phyloP scores from a whole-genome alignment of 2,113 vertebrate genomes.

The Aix galericulata region DNA sequence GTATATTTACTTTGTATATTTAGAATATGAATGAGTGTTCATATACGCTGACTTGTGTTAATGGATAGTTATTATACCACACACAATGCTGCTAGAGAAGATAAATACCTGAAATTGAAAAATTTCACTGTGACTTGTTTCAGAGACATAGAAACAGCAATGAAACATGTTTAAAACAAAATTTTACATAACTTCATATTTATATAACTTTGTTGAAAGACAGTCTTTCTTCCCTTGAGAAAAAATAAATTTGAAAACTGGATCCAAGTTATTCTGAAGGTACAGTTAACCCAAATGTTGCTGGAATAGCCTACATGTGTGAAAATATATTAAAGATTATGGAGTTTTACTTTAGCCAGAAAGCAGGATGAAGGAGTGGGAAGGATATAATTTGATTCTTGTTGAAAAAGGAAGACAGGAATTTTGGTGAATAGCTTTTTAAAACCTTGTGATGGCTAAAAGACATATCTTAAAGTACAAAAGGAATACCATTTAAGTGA shows the following conservation, averaged over 20 bases:
- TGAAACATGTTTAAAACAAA: not conserved
- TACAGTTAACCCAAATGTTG: not conserved
- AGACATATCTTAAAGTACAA: conserved; percentile 16
- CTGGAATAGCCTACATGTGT: not conserved
- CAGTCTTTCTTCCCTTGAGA: not conserved
- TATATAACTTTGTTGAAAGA: not conserved
- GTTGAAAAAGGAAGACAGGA: not conserved
- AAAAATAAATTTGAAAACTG: conserved; percentile 27
- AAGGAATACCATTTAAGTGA: conserved; percentile 20
- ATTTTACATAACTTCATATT: not conserved
- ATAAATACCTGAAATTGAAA: not conserved
- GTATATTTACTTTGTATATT: not conserved
- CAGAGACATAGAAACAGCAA: not conserved
- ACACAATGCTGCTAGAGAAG: not conserved
- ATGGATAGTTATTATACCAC: not conserved
- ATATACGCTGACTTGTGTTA: not conserved
- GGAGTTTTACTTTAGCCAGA: not conserved
- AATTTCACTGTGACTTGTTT: not conserved
- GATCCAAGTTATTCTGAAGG: not conserved
- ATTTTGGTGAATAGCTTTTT: conserved; percentile 9
- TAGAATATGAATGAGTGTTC: not conserved
- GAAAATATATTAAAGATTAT: not conserved
- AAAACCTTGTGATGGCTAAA: not conserved
- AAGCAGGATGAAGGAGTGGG: not conserved
- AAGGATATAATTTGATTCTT: not conserved